Conservation (phyloP, 2,113 vertebrate species). For the Triplophysa siluroides region DNA sequence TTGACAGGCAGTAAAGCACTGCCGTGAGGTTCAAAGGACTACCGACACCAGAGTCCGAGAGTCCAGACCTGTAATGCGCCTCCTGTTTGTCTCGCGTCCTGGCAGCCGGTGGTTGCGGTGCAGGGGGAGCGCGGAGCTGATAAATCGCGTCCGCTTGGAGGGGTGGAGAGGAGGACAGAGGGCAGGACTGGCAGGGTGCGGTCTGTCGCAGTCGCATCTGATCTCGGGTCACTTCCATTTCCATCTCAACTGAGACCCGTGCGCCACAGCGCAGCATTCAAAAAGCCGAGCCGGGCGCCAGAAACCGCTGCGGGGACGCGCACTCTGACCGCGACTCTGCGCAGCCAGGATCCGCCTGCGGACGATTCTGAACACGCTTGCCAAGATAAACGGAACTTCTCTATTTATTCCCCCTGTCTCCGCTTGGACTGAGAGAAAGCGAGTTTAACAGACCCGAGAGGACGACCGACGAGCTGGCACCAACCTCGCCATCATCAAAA, state of each 20-base stretch:
- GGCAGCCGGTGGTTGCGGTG: slow-evolving; percentile 36
- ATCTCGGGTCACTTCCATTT: slow-evolving; percentile 83
- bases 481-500: slow-evolving; percentile 41
- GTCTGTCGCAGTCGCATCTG: slow-evolving; percentile 82
- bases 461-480: slow-evolving; percentile 63
- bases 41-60: slow-evolving; percentile 48
- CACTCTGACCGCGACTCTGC: slow-evolving; percentile 72
- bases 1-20: slow-evolving; percentile 37
- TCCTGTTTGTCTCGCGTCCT: slow-evolving; percentile 45
- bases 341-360: slow-evolving; percentile 65
- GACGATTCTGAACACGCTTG: slow-evolving; percentile 77
- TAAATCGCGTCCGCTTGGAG: slow-evolving; percentile 64
- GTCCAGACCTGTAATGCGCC: slow-evolving; percentile 38
- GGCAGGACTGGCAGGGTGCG: slow-evolving; percentile 82
- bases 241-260: slow-evolving; percentile 71
- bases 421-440: slow-evolving; percentile 63
- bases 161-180: slow-evolving; percentile 69
- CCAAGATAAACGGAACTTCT: slow-evolving; percentile 86
- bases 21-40: slow-evolving; percentile 61
- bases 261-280: slow-evolving; percentile 75
- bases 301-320: slow-evolving; percentile 79
- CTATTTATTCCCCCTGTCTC: slow-evolving; percentile 84
- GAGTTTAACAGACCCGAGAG: slow-evolving; percentile 69
- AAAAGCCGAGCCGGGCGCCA: slow-evolving; percentile 69
- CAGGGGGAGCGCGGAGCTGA: slow-evolving; percentile 45